A percentile compares a stretch with the other conserved stretches of the same genome.
These are phyloP conservation scores for Hermaeophaga mercurialis DNA, from an alignment of 2,888 invertebrate species.

Conservation along the genomic window DNA sequence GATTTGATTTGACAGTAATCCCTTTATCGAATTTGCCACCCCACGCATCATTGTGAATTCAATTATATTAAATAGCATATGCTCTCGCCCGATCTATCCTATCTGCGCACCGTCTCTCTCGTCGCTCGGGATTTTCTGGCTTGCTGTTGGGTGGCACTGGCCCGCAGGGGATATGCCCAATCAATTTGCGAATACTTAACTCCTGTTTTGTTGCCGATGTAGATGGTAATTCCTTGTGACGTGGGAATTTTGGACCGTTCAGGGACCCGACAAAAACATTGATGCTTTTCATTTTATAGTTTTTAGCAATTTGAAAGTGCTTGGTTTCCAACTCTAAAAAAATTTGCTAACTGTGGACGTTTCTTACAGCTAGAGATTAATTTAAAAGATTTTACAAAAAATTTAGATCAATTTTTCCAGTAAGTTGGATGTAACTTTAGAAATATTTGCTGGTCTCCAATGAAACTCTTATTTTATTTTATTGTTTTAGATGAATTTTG, in stretches of 20 bases:
- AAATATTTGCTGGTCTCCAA: too few relatives aligned
- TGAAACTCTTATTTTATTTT: too few relatives aligned
- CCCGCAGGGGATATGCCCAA: constrained; percentile 41
- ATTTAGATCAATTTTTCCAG: too few relatives aligned
- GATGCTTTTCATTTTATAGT: too few relatives aligned
- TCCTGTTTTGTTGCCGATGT: constrained; percentile 42
- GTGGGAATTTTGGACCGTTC: constrained; percentile 13
- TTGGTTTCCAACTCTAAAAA: too few relatives aligned
- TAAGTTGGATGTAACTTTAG: too few relatives aligned
- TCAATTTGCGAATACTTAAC: constrained; percentile 48
- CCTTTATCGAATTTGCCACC: constrained; percentile 60
- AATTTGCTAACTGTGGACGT: too few relatives aligned
- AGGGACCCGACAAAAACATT: too few relatives aligned
- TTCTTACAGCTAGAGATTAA: too few relatives aligned
- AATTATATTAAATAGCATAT: constrained; percentile 61
- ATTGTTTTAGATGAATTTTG: too few relatives aligned
- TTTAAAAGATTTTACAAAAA: too few relatives aligned
- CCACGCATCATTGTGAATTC: constrained; percentile 57
- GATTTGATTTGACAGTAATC: constrained; percentile 62
- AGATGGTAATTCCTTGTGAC: constrained; percentile 19
- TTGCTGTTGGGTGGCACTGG: not conserved
- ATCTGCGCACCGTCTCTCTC: constrained; percentile 9
- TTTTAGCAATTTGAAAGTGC: too few relatives aligned
- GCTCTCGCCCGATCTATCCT: constrained; percentile 44
- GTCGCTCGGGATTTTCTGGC: not conserved